phyloP scores from a whole-genome alignment of 2,888 invertebrate genomes.

The Homarus gammarus region DNA sequence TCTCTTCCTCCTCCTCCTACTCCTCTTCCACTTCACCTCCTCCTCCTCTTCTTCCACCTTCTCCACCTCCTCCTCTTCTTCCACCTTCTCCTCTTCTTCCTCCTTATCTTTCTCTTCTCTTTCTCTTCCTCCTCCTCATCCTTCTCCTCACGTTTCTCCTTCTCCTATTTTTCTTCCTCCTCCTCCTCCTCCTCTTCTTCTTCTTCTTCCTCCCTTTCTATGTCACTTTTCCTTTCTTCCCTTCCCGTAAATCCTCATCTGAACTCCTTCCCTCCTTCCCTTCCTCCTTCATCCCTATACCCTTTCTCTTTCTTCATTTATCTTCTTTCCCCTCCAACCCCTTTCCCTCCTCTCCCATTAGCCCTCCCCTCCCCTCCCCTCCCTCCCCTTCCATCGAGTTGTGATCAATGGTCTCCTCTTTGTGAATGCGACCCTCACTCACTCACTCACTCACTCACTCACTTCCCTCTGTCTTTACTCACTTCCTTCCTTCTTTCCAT shows the following conservation, averaged over 20 bases:
- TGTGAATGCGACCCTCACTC: background rate
- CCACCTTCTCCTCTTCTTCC: background rate
- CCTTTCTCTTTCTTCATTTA: background rate
- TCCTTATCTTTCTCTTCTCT: background rate
- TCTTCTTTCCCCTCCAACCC: background rate
- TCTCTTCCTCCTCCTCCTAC: too few relatives aligned
- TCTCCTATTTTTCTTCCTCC: background rate
- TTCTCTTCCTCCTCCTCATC: background rate
- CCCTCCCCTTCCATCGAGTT: background rate
- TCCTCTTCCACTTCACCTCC: too few relatives aligned
- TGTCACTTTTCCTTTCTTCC: background rate
- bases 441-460: background rate
- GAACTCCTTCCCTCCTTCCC: background rate
- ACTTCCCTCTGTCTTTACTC: background rate
- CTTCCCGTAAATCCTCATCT: background rate
- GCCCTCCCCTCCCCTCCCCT: background rate
- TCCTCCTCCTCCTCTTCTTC: background rate
- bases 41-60: too few relatives aligned
- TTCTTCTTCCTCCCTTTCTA: background rate
- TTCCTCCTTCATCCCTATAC: background rate
- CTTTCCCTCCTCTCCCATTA: background rate
- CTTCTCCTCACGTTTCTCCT: background rate
- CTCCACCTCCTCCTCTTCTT: background rate
- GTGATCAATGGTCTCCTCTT: background rate
- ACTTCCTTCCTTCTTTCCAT: too few relatives aligned